Base-by-base conservation (phyloP, 2,113 vertebrate genomes). In the Pantherophis guttatus region DNA sequence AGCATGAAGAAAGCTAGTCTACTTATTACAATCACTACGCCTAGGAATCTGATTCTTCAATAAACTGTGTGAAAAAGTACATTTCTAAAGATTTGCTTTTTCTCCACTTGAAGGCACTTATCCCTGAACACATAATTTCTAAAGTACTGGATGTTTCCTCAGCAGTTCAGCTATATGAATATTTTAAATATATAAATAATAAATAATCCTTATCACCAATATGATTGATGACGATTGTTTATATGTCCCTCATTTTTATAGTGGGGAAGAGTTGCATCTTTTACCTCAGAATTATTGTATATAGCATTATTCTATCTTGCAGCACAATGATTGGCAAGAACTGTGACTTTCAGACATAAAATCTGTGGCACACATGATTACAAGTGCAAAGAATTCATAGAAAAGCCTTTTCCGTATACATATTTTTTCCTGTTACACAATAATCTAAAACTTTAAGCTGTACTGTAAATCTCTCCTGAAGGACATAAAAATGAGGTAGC, bases 391-490 rank as follows among this genome's bases (percentile, higher is more conserved):
- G 81, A 26, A 24, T 58, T n/a, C 52, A 12, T 89, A 90, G 39
- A 75, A 75, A 94, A 87, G 59, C 21, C 52, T 87, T 90, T 87
- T 24, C 53, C 3, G 19, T 75, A 75, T 75, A 52, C 91, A 86
- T 88, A 15, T 92, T 57, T 92, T 21, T 48, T 24, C 57, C 48
- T 55, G 86, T 59, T 65, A 85, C 81, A 86, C 44, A 39, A 17
- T 86, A 85, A 70, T 90, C 88, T 90, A 86, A 89, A 93, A 93
- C 88, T 92, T 94, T 89, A 88, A 92, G 58, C 58, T 86, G 86
- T 86, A 50, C 87, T 93, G 48, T 87, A 94, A 92, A 92, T 65
- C 91, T 70, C 87, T 89, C 50, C 57, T 24, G 57, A 93, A 94
- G 57, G 81, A 89, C 55, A 89, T 91, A 89, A 94, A 89, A 92